Evolutionary conservation across 1,140 invertebrate species (phyloP), one percentile per base, ranked within the genome.

Genomic region (Cryptotermes secundus): DNA sequence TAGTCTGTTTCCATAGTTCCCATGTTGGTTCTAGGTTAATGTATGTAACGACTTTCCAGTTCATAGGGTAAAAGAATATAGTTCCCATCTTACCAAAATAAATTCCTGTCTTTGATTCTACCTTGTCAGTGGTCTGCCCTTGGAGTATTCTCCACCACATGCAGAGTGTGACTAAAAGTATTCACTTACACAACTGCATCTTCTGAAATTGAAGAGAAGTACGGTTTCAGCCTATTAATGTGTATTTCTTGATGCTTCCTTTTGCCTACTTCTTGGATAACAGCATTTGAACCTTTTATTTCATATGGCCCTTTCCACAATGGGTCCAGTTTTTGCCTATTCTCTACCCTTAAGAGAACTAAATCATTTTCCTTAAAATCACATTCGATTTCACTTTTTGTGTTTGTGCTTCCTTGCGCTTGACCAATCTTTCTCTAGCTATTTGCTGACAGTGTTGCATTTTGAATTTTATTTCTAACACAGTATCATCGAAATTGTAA

Each of bases 271-370:
- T 81, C 80, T 81, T 81, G 80, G 38, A 81, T 81, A 81, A 42
- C 38, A 22, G 35, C 80, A 81, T 81, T 81, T 2, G 80, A 26
- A 38, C n/a, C 19, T 35, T 35, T 81, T 38, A 81, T 79, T 34
- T 83, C 79, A 36, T 34, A 83, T 36, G 59, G 83, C 38, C 83
- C 83, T 83, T 79, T 83, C 38, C 83, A 42, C 79, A 83, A 3
- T 36, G 19, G 36, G 35, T 79, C 83, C 36, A 81, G 38, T 26
- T 81, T 81, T 9, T 81, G 35, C 36, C 80, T 42, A 42, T 31
- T n/a, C n/a, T 81, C 35, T 36, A 38, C 38, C 14, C 24, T 42
- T 34, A 83, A 36, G 22, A 83, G 79, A 72, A 83, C 59, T 36
- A 42, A 79, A 83, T 83, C 83, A 79, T 34, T 22, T 79, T 9